These are phyloP conservation scores for Trachelus stipa DNA, from an alignment of 2,888 invertebrate genomes.

Conservation along the genomic window DNA sequence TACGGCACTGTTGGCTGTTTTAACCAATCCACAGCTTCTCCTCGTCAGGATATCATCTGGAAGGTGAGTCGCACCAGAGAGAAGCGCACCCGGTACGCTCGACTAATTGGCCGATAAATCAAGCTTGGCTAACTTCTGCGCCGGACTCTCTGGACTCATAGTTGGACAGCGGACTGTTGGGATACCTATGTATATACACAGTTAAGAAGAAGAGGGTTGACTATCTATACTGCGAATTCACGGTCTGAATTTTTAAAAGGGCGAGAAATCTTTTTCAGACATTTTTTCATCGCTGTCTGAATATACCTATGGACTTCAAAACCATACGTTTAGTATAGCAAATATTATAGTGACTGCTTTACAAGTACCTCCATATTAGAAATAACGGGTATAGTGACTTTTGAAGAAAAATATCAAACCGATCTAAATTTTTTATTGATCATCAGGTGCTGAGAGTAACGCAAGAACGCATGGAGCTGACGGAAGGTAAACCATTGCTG, in stretches of 20 bases:
- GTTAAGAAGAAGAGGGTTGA: not conserved
- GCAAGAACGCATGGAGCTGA: not conserved
- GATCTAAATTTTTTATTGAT: not conserved
- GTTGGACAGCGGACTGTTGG: constrained; percentile 4
- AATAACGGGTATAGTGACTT: not conserved
- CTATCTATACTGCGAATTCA: not conserved
- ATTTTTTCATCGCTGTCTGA: not conserved
- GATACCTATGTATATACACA: not conserved
- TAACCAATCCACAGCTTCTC: constrained; percentile 37
- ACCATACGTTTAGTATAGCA: not conserved
- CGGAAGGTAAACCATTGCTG: not conserved
- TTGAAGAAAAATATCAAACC: not conserved
- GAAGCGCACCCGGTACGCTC: constrained; percentile 60
- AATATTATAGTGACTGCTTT: not conserved
- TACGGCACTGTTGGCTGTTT: constrained; percentile 40
- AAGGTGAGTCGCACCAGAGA: constrained; percentile 61
- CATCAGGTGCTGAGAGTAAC: not conserved
- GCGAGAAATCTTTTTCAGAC: not conserved
- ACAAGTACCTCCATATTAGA: not conserved
- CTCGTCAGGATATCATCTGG: constrained; percentile 57
- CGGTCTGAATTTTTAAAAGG: not conserved
- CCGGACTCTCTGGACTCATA: constrained; percentile 6
- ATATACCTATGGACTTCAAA: not conserved
- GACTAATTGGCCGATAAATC: constrained; percentile 67
- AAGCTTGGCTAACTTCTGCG: constrained; percentile 58